Conservation (phyloP, 2,888 invertebrate species). For the Perdita meconis region DNA sequence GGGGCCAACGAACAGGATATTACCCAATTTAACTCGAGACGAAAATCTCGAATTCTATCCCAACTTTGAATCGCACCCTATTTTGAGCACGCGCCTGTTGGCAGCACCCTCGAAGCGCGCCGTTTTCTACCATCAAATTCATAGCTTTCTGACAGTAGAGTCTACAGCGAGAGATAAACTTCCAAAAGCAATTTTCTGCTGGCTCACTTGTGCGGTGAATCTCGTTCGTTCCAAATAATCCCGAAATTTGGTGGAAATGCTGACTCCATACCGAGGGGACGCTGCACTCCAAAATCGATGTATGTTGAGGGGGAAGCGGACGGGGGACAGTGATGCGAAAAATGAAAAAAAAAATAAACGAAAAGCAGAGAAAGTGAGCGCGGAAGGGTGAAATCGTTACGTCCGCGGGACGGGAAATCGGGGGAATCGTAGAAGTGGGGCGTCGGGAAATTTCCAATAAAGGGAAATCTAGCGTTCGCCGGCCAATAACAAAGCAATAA, state of each 20-base stretch:
- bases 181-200: too few species aligned
- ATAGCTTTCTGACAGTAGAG: too few species aligned
- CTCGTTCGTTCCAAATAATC: too few species aligned
- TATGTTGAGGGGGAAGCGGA: not conserved
- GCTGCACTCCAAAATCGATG: not conserved
- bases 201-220: too few species aligned
- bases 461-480: conserved; percentile 68
- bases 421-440: conserved; percentile 64
- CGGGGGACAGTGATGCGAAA: not conserved
- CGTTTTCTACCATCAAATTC: too few species aligned
- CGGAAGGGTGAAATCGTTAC: conserved; percentile 62
- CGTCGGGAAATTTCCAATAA: conserved; percentile 73
- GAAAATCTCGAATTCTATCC: not conserved
- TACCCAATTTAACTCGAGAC: conserved; percentile 1
- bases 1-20: not conserved
- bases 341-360: conserved; percentile 8
- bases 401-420: conserved; percentile 65
- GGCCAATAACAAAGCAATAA: conserved; percentile 74
- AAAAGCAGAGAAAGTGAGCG: conserved; percentile 39
- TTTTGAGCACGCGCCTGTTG: not conserved
- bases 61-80: not conserved
- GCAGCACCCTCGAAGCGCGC: too few species aligned
- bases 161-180: too few species aligned
- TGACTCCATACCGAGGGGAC: too few species aligned
- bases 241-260: too few species aligned